phyloP scores from a whole-genome alignment of 2,797 vertebrate species.

The Malacoraja senta region DNA sequence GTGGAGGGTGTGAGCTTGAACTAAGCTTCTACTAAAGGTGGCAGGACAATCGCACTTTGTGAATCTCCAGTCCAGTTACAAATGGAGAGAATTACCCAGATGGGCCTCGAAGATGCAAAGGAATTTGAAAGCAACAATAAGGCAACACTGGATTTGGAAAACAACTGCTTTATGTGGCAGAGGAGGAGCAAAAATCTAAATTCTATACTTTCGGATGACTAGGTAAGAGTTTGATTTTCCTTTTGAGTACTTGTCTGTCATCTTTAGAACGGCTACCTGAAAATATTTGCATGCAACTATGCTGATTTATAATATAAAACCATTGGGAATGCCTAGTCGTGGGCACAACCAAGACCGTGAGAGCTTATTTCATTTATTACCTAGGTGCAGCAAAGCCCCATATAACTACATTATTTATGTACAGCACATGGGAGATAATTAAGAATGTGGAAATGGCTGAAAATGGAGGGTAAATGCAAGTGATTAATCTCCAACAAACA shows the following conservation, averaged over 20 bases:
- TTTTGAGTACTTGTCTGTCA: background rate
- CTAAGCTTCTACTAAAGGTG: too few species aligned
- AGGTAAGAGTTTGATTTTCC: background rate
- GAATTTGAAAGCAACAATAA: background rate
- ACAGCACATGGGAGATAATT: background rate
- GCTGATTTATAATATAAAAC: background rate
- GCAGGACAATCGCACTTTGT: too few species aligned
- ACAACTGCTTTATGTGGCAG: background rate
- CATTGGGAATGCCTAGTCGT: background rate
- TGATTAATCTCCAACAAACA: slow-evolving; percentile 14
- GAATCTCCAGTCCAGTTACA: too few species aligned
- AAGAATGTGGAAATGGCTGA: background rate
- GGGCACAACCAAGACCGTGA: background rate
- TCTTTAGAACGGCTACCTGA: background rate
- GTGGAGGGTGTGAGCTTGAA: background rate
- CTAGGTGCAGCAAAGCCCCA: background rate
- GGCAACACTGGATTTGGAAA: background rate
- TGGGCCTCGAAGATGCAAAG: background rate
- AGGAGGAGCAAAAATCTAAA: background rate
- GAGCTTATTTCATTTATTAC: background rate
- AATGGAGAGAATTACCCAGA: background rate
- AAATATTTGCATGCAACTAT: background rate
- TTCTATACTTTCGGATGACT: background rate
- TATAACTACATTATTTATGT: background rate
- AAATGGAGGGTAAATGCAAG: background rate